A percentile compares a stretch with the other conserved stretches of the same genome.
These are phyloP conservation scores for Oreamnos americanus DNA, from an alignment of 2,113 vertebrate species.

Conservation along the genomic window DNA sequence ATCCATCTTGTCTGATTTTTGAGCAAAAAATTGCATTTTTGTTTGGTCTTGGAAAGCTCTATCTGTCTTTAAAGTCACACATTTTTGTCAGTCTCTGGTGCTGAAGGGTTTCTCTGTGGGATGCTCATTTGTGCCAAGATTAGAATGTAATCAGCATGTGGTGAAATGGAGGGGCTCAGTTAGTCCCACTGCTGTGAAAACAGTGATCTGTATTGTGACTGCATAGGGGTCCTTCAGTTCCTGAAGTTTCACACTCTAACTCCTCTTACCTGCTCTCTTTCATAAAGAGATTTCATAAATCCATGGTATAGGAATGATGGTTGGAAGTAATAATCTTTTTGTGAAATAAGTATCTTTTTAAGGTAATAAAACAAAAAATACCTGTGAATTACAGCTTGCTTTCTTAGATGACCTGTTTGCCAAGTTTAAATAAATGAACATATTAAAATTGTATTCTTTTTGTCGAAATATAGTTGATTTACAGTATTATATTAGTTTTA, in stretches of 20 bases:
- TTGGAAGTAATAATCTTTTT: neutral
- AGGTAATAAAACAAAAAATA: neutral
- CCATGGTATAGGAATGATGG: neutral
- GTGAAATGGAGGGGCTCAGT: neutral
- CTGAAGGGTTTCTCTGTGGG: neutral
- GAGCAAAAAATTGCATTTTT: neutral
- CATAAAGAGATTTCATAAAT: neutral
- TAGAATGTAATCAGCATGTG: neutral
- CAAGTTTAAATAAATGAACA: neutral
- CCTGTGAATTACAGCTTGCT: neutral
- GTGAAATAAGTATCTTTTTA: neutral
- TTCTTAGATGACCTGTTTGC: neutral
- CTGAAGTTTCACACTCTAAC: neutral
- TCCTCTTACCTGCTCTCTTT: neutral
- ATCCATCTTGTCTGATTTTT: neutral
- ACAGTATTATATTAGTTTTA: neutral
- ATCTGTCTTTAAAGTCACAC: neutral
- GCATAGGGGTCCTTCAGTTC: neutral
- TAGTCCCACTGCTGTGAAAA: neutral
- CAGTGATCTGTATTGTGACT: neutral
- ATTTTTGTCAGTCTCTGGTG: neutral
- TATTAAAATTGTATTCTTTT: neutral
- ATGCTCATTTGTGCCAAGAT: neutral
- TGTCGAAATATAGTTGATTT: neutral
- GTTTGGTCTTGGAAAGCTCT: neutral